Conservation (phyloP, 2,113 vertebrate species). For the Hymenochirus boettgeri region DNA sequence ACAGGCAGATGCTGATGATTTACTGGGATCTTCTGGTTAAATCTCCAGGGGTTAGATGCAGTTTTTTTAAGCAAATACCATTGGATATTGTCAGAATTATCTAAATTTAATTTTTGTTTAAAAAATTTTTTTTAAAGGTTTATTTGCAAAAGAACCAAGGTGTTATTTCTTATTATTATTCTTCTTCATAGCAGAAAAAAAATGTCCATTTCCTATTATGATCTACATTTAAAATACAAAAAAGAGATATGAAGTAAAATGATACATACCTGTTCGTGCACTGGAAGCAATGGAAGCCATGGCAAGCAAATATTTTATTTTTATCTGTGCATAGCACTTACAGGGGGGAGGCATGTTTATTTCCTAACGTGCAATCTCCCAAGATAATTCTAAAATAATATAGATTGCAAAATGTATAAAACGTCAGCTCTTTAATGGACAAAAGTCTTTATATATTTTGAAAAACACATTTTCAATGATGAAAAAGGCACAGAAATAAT, state of each 20-base stretch:
- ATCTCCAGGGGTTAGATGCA: too few species aligned
- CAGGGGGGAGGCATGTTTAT: background rate
- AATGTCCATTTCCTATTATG: too few species aligned
- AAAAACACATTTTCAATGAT: conserved; percentile 32
- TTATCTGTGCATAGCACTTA: background rate
- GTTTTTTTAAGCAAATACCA: too few species aligned
- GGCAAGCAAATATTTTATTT: conserved; percentile 9
- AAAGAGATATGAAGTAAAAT: too few species aligned
- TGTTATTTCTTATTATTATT: background rate
- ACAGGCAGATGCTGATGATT: too few species aligned
- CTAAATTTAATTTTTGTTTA: too few species aligned
- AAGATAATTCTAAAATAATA: background rate
- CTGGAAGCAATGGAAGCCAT: too few species aligned
- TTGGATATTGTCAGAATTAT: too few species aligned
- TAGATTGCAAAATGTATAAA: background rate
- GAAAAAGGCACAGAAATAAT: conserved; percentile 21
- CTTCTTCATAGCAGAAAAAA: conserved; percentile 29
- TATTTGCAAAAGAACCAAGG: too few species aligned
- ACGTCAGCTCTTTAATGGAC: background rate
- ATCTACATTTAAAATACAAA: background rate
- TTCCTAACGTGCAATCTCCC: background rate
- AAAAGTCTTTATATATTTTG: background rate
- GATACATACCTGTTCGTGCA: too few species aligned
- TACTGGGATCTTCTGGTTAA: too few species aligned
- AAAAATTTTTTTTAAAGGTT: too few species aligned